Percentiles rank a stretch among this genome's conserved stretches.
phyloP scores from a whole-genome alignment of 2,888 invertebrate genomes.

The Hylaea fasciaria region DNA sequence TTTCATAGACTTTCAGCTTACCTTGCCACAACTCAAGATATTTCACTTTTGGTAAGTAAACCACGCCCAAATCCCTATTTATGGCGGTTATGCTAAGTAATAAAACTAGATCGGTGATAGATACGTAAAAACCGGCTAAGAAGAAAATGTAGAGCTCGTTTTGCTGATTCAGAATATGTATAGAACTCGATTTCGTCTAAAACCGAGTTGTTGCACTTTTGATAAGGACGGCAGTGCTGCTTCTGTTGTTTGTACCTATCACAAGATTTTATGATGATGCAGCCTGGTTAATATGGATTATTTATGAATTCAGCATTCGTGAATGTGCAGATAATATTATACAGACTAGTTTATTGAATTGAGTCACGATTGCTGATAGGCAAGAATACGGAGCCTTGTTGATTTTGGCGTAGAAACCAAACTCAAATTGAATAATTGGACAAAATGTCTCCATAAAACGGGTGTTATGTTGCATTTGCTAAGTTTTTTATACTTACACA shows the following conservation, averaged over 20 bases:
- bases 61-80: too few relatives aligned
- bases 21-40: too few relatives aligned
- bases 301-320: slow-evolving; percentile 5
- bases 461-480: slow-evolving; percentile 2
- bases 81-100: too few relatives aligned
- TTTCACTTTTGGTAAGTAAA: too few relatives aligned
- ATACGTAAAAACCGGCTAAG: too few relatives aligned
- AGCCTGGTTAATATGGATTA: neutral
- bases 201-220: too few relatives aligned
- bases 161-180: too few relatives aligned
- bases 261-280: slow-evolving; percentile 5
- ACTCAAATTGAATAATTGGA: slow-evolving; percentile 1
- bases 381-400: neutral
- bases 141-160: too few relatives aligned
- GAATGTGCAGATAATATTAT: slow-evolving; percentile 11
- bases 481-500: neutral
- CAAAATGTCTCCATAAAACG: neutral
- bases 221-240: too few relatives aligned
- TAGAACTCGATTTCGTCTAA: too few relatives aligned
- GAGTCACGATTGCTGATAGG: neutral
- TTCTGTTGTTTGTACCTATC: slow-evolving; percentile 9
- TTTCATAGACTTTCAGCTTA: too few relatives aligned
- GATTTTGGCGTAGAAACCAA: neutral
- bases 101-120: too few relatives aligned
- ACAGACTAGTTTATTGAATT: neutral